Base-by-base conservation (phyloP, 2,888 invertebrate species). In the Podotricha telesiphe region DNA sequence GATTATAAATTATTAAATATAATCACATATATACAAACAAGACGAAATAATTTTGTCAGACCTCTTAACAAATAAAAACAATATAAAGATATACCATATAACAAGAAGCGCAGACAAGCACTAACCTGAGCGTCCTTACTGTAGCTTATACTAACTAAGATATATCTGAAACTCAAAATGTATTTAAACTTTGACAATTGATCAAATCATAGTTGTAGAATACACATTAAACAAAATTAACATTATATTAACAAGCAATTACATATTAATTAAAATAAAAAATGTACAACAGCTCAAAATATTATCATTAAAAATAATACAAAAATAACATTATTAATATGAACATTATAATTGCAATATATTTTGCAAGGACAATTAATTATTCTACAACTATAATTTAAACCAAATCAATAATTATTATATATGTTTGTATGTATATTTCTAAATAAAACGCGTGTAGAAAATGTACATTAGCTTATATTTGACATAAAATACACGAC, bases 381-480 rank as follows among this genome's bases (percentile, higher is more conserved):
- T 13, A 48, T 48, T 47, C 34, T 48, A 34, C 34, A 20, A 40
- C 11, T 22, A n/a, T 17, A 48, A 65, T 34, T 59, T 15, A 62
- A 15, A 34, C 3, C 28, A 17, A 17, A 17, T 17, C 17, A 17
- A 28, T 28, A 4, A 28, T 28, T n/a, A 45, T 45, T n/a, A 45
- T 37, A 37, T 37, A 10, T 45, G 1, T 11, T n/a, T n/a, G n/a
- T 45, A 10, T 47, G 17, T 17, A 17, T 55, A 61, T 42, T 55
- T 55, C 58, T 63, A 55, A 89, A 89, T 88, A 86, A 91, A 90
- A 90, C 89, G 86, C 88, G 75, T 74, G 66, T 77, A 77, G 72
- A 86, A 87, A 91, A 89, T 87, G 83, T 90, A 87, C 87, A 90
- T 89, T 87, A 80, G 83, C 84, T 89, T 91, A 89, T 91, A 92